These are phyloP conservation scores for Camptogramma bilineatum DNA, from an alignment of 2,888 invertebrate species.

Conservation along the genomic window DNA sequence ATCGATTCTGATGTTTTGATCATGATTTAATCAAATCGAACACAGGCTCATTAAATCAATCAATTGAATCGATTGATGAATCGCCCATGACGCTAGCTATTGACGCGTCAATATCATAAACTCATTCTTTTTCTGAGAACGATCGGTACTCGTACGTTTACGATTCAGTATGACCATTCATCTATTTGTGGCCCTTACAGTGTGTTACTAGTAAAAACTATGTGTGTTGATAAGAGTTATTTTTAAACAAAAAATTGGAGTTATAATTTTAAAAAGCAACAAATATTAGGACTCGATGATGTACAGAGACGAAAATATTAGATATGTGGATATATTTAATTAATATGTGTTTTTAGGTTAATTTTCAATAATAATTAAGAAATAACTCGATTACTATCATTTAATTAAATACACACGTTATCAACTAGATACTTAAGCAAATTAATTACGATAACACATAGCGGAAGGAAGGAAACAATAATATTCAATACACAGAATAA, in stretches of 20 bases:
- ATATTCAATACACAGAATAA: not conserved
- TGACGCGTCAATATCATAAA: slow-evolving; percentile 30
- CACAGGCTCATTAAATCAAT: slow-evolving; percentile 39
- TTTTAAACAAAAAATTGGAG: not conserved
- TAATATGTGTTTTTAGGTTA: no score
- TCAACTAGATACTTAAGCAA: no score
- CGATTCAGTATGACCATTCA: slow-evolving; percentile 27
- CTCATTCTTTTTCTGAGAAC: slow-evolving; percentile 32
- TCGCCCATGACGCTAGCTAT: slow-evolving; percentile 18
- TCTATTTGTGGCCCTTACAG: slow-evolving; percentile 7
- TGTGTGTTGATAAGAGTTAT: not conserved
- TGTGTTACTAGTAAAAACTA: not conserved
- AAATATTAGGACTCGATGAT: no score
- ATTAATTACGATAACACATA: not conserved
- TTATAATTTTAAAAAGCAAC: no score
- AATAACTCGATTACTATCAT: no score
- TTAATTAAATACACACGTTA: no score
- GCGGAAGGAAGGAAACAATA: not conserved
- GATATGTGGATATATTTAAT: no score
- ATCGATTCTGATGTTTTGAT: slow-evolving; percentile 31
- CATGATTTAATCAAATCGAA: slow-evolving; percentile 43
- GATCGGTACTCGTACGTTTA: slow-evolving; percentile 9
- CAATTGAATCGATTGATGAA: slow-evolving; percentile 37
- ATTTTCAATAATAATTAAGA: no score
- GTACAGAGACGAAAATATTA: no score